These are phyloP conservation scores for Loripinus fragilis DNA, from an alignment of 2,888 invertebrate genomes.

Conservation along the genomic window DNA sequence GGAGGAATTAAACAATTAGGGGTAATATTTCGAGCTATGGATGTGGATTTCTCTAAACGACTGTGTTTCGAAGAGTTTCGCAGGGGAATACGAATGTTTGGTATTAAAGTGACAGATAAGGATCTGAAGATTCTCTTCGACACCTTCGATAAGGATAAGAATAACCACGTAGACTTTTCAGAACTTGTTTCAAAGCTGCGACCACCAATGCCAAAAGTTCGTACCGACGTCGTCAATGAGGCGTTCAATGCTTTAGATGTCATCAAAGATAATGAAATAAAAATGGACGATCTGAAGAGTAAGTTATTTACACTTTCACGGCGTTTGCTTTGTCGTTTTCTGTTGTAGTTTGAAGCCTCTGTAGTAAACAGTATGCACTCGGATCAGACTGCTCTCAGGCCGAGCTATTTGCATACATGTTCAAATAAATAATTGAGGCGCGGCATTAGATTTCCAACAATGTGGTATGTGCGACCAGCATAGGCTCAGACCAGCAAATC, in stretches of 20 bases:
- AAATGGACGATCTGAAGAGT: constrained; percentile 79
- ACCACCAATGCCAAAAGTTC: constrained; percentile 70
- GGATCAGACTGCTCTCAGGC: too few relatives aligned
- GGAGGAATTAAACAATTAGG: constrained; percentile 75
- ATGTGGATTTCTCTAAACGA: constrained; percentile 75
- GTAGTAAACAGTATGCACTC: too few relatives aligned
- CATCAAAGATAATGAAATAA: constrained; percentile 73
- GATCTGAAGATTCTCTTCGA: constrained; percentile 72
- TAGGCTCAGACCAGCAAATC: too few relatives aligned
- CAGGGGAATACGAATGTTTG: constrained; percentile 69
- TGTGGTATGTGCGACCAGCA: too few relatives aligned
- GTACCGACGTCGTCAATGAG: constrained; percentile 74
- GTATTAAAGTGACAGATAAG: constrained; percentile 63
- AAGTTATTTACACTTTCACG: too few relatives aligned
- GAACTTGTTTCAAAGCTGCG: constrained; percentile 76
- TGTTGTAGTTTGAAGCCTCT: too few relatives aligned
- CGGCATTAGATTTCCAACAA: too few relatives aligned
- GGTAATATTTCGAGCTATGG: constrained; percentile 76
- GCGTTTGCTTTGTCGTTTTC: too few relatives aligned
- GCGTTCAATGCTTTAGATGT: constrained; percentile 78
- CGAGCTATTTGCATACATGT: too few relatives aligned
- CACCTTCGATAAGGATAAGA: constrained; percentile 75
- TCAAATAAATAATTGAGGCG: too few relatives aligned
- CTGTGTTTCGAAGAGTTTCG: constrained; percentile 75
- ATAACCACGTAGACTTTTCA: constrained; percentile 75